Conservation (phyloP, 2,888 invertebrate species). For the Frankliniella intonsa region DNA sequence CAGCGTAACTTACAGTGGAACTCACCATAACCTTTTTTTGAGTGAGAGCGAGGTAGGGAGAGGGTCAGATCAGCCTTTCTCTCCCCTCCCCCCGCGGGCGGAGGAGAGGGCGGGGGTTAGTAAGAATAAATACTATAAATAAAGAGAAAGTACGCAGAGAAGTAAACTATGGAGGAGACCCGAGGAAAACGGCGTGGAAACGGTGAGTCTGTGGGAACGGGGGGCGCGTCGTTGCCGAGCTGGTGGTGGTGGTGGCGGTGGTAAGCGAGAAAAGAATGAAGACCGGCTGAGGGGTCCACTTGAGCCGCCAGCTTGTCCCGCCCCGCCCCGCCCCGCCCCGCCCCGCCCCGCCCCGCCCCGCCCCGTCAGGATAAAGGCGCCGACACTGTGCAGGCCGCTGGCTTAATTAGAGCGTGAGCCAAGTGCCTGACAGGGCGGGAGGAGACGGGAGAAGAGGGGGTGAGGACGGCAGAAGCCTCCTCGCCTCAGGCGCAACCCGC, state of each 20-base stretch:
- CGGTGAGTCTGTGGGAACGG: too few species aligned
- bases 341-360: not conserved
- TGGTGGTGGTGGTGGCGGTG: not conserved
- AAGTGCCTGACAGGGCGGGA: not conserved
- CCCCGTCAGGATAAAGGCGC: not conserved
- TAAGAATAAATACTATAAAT: too few species aligned
- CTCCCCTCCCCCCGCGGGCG: too few species aligned
- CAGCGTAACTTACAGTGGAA: too few species aligned
- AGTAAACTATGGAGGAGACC: too few species aligned
- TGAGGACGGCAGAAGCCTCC: not conserved
- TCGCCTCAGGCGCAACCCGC: not conserved
- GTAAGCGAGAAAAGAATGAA: slow-evolving; percentile 7
- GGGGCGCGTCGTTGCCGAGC: too few species aligned
- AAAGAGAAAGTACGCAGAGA: too few species aligned
- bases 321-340: not conserved
- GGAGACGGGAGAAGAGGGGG: not conserved
- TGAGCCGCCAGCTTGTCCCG: slow-evolving; percentile 4
- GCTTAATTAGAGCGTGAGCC: slow-evolving; percentile 22
- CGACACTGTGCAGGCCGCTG: slow-evolving; percentile 16
- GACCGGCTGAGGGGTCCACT: slow-evolving; percentile 12
- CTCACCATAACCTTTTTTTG: too few species aligned
- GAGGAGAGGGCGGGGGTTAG: too few species aligned
- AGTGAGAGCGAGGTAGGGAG: not conserved
- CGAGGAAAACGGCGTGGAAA: too few species aligned
- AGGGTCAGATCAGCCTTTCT: not conserved